Evolutionary conservation across 2,797 vertebrate species (phyloP).

Genomic region (Decapterus maruadsi): DNA sequence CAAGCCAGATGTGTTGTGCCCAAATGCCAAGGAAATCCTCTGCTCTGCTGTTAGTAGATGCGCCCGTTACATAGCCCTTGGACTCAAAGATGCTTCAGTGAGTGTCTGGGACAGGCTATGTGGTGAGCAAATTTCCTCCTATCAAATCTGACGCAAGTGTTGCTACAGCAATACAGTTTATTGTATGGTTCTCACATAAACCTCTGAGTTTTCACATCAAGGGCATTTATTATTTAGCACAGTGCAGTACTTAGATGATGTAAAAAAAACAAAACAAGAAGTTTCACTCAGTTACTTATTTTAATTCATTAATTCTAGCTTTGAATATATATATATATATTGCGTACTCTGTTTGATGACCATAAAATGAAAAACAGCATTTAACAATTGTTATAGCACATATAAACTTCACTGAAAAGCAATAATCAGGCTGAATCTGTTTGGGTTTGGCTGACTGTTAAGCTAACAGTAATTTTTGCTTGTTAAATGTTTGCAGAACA

Average conservation of each 20-base stretch:
- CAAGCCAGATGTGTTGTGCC: conserved; percentile 87
- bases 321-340: no score
- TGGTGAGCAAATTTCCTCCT: conserved; percentile 80
- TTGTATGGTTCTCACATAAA: not conserved
- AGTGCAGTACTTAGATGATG: not conserved
- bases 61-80: conserved; percentile 84
- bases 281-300: no score
- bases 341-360: not conserved
- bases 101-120: conserved; percentile 88
- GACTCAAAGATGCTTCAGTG: conserved; percentile 85
- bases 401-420: no score
- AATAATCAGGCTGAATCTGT: no score
- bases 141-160: not conserved
- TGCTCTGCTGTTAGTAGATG: conserved; percentile 85
- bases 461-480: conserved; percentile 52
- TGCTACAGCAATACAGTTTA: not conserved
- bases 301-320: no score
- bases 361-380: not conserved
- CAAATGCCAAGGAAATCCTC: conserved; percentile 86
- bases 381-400: no score
- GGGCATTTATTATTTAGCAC: no score
- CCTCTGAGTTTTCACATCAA: not conserved
- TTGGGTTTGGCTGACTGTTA: conserved; percentile 3
- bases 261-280: not conserved
- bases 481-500: conserved; percentile 57